Conservation (phyloP, 2,113 vertebrate genomes). For the Poicephalus meyeri region DNA sequence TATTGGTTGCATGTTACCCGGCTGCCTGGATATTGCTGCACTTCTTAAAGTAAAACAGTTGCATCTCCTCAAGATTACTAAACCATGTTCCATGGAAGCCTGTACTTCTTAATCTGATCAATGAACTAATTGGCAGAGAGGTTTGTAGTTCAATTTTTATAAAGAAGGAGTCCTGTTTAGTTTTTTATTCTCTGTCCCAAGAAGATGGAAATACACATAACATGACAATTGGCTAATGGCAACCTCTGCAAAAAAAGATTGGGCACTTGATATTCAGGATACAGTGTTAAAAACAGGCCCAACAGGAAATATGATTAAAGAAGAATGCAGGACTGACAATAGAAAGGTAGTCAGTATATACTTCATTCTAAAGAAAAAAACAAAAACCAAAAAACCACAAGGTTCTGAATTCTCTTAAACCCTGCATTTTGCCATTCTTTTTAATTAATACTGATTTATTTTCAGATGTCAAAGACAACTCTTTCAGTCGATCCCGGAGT, state of each 20-base stretch:
- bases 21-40: neutral
- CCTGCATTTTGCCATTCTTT: neutral
- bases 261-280: neutral
- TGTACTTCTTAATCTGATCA: neutral
- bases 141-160: neutral
- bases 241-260: neutral
- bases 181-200: neutral
- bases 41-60: neutral
- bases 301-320: neutral
- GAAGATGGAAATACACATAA: neutral
- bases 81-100: neutral
- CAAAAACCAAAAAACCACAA: neutral
- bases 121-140: neutral
- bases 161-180: neutral
- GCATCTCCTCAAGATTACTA: neutral
- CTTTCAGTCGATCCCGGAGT: slow-evolving; percentile 97
- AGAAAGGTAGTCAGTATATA: neutral
- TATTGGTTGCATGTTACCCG: neutral
- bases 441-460: slow-evolving; percentile 57
- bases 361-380: neutral
- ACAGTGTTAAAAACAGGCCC: neutral
- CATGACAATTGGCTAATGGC: neutral
- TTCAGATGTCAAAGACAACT: slow-evolving; percentile 96
- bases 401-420: neutral
- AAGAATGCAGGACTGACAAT: neutral